Conservation (phyloP, 2,113 vertebrate genomes). For the Nothocercus julius region DNA sequence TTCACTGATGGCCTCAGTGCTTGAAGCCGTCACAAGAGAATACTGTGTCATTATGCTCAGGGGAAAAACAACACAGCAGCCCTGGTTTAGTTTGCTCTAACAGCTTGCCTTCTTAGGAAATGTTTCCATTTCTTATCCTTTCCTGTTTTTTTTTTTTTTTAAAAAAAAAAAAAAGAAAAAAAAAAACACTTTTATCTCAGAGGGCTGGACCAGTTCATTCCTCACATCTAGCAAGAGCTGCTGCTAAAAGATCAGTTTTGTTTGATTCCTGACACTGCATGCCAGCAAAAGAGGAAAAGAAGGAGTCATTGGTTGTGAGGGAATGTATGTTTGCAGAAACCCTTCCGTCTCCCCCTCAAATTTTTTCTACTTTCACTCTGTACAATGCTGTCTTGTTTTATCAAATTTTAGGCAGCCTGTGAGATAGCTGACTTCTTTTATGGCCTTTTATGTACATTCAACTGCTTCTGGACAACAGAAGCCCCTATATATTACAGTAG, state of each 20-base stretch:
- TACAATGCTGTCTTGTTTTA: not conserved
- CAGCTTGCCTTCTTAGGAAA: not conserved
- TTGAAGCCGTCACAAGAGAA: not conserved
- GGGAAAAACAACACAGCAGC: not conserved
- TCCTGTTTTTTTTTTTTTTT: not conserved
- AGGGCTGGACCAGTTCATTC: conserved; percentile 20
- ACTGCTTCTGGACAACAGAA: not conserved
- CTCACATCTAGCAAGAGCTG: conserved; percentile 1
- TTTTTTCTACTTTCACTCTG: not conserved
- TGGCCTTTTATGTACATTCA: not conserved
- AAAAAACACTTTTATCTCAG: not conserved
- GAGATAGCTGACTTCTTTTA: not conserved
- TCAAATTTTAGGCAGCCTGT: not conserved
- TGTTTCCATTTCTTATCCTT: not conserved
- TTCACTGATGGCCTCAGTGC: not conserved
- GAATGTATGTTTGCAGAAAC: not conserved
- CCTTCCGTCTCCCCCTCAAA: not conserved
- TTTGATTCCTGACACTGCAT: conserved; percentile 6
- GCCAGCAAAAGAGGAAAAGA: not conserved
- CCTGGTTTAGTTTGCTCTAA: not conserved
- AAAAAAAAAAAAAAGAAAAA: no score
- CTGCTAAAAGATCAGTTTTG: not conserved
- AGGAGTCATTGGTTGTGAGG: not conserved
- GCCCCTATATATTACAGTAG: not conserved
- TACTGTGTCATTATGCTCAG: not conserved